Base-by-base conservation (phyloP, 2,888 invertebrate species). In the Marasmarcha lunaedactyla region DNA sequence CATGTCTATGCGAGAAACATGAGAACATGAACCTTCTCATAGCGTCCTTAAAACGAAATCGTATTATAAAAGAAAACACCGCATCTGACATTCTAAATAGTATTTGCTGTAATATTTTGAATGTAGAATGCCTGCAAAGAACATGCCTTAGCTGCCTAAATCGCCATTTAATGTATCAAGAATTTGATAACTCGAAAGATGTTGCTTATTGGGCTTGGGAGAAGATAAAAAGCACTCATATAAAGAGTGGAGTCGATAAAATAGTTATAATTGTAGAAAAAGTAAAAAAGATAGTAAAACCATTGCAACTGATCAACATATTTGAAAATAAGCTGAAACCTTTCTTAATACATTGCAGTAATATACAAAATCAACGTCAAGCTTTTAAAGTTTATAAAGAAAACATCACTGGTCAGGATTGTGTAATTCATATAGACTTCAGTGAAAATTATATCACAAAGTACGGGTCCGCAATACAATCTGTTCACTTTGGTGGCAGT, bases 281-380 rank as follows among this genome's bases (percentile, higher is more conserved):
- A 40, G 38, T 41, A 38, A 38, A 35, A 39, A 39, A 26, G 34
- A 39, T 35, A 27, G 35, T 39, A 26, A 26, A 35, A 39, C 35
- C 39, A 35, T 39, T 39, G 35, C 35, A 39, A 35, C 35, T 39
- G 39, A 39, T 39, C 20, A 20, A 20, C 20, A 20, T 20, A 20
- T 20, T 83, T 79, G 49, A 71, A 79, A 73, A 77, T 79, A 49
- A 9, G 6, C 35, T 2, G 33, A 34, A 33, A 37, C 15, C 15
- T 41, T 15, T 25, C 14, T 12, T 14, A 10, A 10, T 1, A 3
- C 15, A 36, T 34, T 26, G 11, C 6, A 27, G 6, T 33, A 1
- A n/a, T 15, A 30, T 11, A 38, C 12, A 14, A 30, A 30, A 27
- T 5, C 12, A 26, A 26, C 12, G n/a, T 9, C 27, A 33, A 35